Evolutionary conservation across 2,113 vertebrate species (phyloP), one percentile per base, ranked within the genome.

Genomic region (Arvicanthis niloticus): DNA sequence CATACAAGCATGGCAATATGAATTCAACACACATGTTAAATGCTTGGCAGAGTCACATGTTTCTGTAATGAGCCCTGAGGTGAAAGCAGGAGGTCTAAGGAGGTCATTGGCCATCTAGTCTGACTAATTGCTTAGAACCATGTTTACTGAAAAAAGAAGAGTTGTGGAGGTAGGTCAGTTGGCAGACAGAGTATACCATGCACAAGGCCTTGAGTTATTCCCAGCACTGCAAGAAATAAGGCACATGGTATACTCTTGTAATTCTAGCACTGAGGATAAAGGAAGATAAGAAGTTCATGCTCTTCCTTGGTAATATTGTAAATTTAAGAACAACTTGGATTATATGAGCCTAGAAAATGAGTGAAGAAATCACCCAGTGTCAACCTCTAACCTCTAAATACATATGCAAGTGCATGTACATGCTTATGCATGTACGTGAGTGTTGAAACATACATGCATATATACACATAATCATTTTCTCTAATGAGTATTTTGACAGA

Each of bases 1-100:
- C 60, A 34, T 7, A 34, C 4, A 67, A 48, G 1, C 4, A 48
- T 45, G 29, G 7, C 0, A 4, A 7, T 8, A 9, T 65, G 60
- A 65, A 21, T 65, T 67, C 15, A 12, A 2, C 29, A 62, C 24
- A 29, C 24, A 42, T 45, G 16, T 85, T 45, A 45, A 34, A 67
- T 5, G 7, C 8, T 45, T 65, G 29, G 16, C 26, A 31, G n/a
- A 45, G 16, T 48, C 16, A 1, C 26, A 34, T 3, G 4, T 15
- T 19, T 34, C 40, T 48, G 15, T 65, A 29, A 85, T 48, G 40
- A 42, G 13, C 8, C 16, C 13, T 65, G 15, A 48, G 26, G n/a
- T 5, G 13, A 56, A 26, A 29, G 16, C 24, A 65, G 62, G 4
- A 19, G 60, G 3, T 11, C 26, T 40, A n/a, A 31, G 26, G 40